Evolutionary conservation across 1,140 invertebrate genomes (phyloP), one percentile per base, ranked within the genome.

Genomic region (Scaptomyza hsui): DNA sequence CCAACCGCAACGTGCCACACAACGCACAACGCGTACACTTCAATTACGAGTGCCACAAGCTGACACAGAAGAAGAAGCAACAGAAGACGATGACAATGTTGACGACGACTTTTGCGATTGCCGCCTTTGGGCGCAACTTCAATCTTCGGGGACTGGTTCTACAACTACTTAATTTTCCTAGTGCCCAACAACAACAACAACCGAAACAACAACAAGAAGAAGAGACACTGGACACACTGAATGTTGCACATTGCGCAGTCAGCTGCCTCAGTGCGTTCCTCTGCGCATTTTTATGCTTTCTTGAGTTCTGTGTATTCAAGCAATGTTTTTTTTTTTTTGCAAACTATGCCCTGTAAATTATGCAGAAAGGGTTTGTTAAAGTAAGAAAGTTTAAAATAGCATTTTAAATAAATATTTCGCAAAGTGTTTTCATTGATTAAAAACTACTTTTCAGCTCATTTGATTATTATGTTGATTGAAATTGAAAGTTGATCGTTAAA

Each of bases 161-260:
- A 64, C 76, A 74, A 85, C 77, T 86, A 86, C 77, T 85, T 85
- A 77, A 86, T 85, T 86, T 74, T 86, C 44, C 44, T 83, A 71
- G 61, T 72, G 63, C 26, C 48, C 61, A 37, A 37, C 32, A n/a
- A 1, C 10, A 37, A 44, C 74, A 56, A 18, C 37, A 32, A 3
- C 47, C n/a, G n/a, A n/a, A 37, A 37, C 32, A n/a, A 1, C 10
- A 37, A 44, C 74, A 56, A 18, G 29, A 32, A 3, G 41, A n/a
- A 42, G 19, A 7, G 26, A 26, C 39, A 63, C 16, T 44, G 4
- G 7, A 18, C 26, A 16, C 16, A 47, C 15, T 41, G 13, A 26
- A 45, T 37, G 32, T 18, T 45, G 39, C 32, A 21, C 56, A 53
- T 19, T 60, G 45, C 56, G 41, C 55, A 45, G 10, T 45, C 55